Conservation (phyloP, 2,888 invertebrate species). For the Fragum whitleyi region DNA sequence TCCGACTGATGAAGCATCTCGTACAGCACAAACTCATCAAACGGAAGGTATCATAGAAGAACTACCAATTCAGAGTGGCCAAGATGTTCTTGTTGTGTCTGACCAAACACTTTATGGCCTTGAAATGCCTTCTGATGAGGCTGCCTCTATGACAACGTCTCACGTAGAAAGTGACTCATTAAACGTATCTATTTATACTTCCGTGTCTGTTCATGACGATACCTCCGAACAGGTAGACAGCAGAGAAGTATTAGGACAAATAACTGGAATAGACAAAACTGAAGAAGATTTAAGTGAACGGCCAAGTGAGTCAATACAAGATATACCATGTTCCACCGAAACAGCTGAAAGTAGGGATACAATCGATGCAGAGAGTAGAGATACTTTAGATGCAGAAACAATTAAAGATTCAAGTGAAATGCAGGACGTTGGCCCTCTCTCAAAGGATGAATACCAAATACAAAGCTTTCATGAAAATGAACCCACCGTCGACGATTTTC, state of each 20-base stretch:
- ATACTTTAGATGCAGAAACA: constrained; percentile 7
- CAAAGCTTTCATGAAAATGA: neutral
- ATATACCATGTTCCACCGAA: constrained; percentile 43
- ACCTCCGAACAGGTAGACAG: constrained; percentile 65
- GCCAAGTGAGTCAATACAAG: constrained; percentile 46
- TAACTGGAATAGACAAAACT: constrained; percentile 58
- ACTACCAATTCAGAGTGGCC: constrained; percentile 67
- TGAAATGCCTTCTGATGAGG: constrained; percentile 84
- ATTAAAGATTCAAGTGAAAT: neutral
- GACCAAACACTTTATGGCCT: constrained; percentile 85
- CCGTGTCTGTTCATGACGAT: constrained; percentile 66
- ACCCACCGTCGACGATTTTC: neutral
- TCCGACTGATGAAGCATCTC: constrained; percentile 20
- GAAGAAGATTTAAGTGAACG: constrained; percentile 59
- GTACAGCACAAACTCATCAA: constrained; percentile 46
- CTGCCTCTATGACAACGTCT: constrained; percentile 70
- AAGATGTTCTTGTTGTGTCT: constrained; percentile 75
- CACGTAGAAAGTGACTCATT: constrained; percentile 71
- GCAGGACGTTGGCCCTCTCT: neutral
- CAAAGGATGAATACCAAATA: neutral
- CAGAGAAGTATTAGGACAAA: constrained; percentile 61
- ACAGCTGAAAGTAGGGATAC: constrained; percentile 60
- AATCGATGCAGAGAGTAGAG: constrained; percentile 44
- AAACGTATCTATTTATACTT: constrained; percentile 64
- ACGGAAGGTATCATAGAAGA: constrained; percentile 77